Evolutionary conservation across 2,888 invertebrate genomes (phyloP).

Genomic region (Tridacna crocea): DNA sequence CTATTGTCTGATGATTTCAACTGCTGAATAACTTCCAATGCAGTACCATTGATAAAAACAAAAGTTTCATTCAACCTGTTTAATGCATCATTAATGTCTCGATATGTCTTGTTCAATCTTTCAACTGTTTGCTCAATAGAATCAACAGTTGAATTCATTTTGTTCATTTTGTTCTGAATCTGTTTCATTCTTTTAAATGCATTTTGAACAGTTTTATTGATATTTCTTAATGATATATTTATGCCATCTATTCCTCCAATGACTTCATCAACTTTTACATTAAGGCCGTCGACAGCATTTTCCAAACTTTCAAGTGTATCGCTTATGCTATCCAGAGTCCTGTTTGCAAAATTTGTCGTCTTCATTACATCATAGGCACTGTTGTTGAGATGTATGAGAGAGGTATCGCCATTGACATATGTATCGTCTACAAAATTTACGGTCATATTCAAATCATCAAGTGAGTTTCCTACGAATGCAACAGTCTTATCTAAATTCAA

Average conservation of each 20-base stretch:
- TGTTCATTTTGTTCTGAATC: constrained; percentile 27
- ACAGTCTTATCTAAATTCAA: constrained; percentile 45
- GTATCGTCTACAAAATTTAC: constrained; percentile 31
- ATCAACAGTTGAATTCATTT: constrained; percentile 40
- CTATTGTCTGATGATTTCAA: constrained; percentile 37
- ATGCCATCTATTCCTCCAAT: constrained; percentile 34
- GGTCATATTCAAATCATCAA: constrained; percentile 51
- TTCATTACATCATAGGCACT: constrained; percentile 48
- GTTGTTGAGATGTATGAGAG: constrained; percentile 44
- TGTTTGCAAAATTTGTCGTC: constrained; percentile 50
- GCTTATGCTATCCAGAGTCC: constrained; percentile 55
- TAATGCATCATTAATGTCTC: constrained; percentile 44
- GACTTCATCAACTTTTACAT: constrained; percentile 39
- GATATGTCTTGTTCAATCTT: constrained; percentile 44
- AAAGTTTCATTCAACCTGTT: constrained; percentile 48
- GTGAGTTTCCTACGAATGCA: constrained; percentile 36
- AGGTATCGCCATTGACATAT: constrained; percentile 28
- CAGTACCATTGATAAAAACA: constrained; percentile 49
- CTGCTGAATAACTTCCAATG: constrained; percentile 48
- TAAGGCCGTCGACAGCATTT: constrained; percentile 33
- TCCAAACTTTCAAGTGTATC: constrained; percentile 49
- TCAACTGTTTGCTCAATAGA: constrained; percentile 38
- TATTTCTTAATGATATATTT: constrained; percentile 50
- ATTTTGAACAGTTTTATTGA: constrained; percentile 50
- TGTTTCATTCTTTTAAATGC: constrained; percentile 37